These are phyloP conservation scores for Nysson spinosus DNA, from an alignment of 2,888 invertebrate genomes.

Conservation along the genomic window DNA sequence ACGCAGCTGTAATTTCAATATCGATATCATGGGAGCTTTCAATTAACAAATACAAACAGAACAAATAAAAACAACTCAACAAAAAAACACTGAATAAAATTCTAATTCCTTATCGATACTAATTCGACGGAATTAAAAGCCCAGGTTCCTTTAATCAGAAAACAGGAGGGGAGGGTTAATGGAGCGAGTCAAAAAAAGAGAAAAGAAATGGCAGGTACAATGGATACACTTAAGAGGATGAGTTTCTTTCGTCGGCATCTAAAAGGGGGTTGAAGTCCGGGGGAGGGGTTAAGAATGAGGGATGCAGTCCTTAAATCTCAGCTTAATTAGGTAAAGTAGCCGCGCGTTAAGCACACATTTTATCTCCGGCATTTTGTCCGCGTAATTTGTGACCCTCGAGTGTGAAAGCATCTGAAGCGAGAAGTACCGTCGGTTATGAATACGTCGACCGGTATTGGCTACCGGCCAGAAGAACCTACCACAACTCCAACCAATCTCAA, in stretches of 20 bases:
- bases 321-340: constrained; percentile 48
- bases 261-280: too few species aligned
- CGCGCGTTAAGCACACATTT: constrained; percentile 39
- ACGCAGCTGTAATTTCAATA: too few species aligned
- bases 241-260: constrained; percentile 5
- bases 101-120: too few species aligned
- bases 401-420: constrained; percentile 42
- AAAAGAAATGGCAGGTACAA: neutral
- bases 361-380: constrained; percentile 35
- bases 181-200: neutral
- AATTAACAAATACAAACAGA: too few species aligned
- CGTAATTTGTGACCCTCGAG: constrained; percentile 44
- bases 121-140: too few species aligned
- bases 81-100: too few species aligned
- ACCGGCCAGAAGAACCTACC: constrained; percentile 55
- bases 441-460: constrained; percentile 69
- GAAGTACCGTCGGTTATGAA: constrained; percentile 68
- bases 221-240: neutral
- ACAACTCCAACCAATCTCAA: constrained; percentile 28
- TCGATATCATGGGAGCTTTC: too few species aligned
- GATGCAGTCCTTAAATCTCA: constrained; percentile 28
- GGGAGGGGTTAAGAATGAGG: constrained; percentile 1
- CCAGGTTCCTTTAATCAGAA: too few species aligned
- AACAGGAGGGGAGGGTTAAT: neutral
- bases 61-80: too few species aligned